Conservation (phyloP, 2,888 invertebrate species). For the Acholoe squamosa region DNA sequence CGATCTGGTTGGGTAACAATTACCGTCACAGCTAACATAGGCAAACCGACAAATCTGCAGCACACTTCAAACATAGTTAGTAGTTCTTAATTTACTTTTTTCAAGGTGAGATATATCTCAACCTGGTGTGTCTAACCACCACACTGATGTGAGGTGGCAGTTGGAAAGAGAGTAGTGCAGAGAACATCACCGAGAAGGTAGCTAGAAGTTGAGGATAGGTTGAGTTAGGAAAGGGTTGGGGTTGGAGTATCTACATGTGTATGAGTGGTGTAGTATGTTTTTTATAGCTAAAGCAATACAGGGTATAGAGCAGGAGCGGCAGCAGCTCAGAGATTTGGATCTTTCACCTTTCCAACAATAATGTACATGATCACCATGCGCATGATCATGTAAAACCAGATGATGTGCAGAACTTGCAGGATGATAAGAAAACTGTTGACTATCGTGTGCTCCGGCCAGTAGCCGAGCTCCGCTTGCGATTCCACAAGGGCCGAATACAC, state of each 20-base stretch:
- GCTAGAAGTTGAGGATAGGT: not conserved
- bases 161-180: not conserved
- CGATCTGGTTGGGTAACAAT: too few relatives aligned
- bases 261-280: not conserved
- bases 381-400: slow-evolving; percentile 85
- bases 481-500: slow-evolving; percentile 46
- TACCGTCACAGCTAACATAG: too few relatives aligned
- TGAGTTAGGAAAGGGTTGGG: not conserved
- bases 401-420: slow-evolving; percentile 73
- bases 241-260: not conserved
- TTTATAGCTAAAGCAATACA: not conserved
- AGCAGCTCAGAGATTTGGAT: not conserved
- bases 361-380: slow-evolving; percentile 67
- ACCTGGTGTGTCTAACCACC: not conserved
- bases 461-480: slow-evolving; percentile 46
- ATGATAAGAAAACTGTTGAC: slow-evolving; percentile 70
- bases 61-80: slow-evolving; percentile 3
- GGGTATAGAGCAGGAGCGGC: slow-evolving; percentile 4
- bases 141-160: not conserved
- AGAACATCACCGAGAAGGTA: not conserved
- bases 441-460: slow-evolving; percentile 64
- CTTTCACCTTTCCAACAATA: slow-evolving; percentile 67
- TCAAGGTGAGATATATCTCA: not conserved
- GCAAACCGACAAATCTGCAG: not conserved
- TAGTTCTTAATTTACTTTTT: not conserved